Conservation (phyloP, 1,140 invertebrate species). For the Elysia chlorotica region DNA sequence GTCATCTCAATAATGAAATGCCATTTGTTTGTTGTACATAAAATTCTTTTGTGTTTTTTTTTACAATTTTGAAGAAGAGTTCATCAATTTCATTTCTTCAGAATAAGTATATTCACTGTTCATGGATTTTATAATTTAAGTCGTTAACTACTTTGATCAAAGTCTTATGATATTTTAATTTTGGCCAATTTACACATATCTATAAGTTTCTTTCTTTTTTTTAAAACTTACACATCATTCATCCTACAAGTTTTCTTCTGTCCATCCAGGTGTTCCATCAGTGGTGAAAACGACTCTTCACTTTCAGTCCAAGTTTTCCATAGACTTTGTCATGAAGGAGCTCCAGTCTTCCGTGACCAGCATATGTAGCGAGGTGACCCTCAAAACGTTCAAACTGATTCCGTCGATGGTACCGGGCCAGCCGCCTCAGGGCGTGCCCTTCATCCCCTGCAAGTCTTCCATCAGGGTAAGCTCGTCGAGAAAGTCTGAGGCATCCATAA, state of each 20-base stretch:
- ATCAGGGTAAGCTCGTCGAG: constrained; percentile 34
- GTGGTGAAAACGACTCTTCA: constrained; percentile 38
- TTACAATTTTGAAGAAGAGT: background rate
- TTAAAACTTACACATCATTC: background rate
- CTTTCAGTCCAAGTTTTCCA: constrained; percentile 43
- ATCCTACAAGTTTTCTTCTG: background rate
- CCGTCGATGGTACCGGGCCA: constrained; percentile 33
- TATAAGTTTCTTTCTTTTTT: background rate
- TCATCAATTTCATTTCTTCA: background rate
- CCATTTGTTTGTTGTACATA: no score
- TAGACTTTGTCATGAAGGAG: constrained; percentile 66
- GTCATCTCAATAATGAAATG: no score
- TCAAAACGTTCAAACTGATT: constrained; percentile 53
- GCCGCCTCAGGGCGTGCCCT: constrained; percentile 63
- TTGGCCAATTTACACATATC: no score
- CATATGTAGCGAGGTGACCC: constrained; percentile 43
- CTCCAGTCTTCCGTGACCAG: constrained; percentile 62
- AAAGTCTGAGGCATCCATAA: no score
- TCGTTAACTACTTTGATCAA: background rate
- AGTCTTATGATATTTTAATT: no score
- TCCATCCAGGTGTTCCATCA: constrained; percentile 44
- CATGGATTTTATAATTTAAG: background rate
- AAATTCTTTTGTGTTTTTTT: no score
- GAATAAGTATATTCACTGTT: no score
- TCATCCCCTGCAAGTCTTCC: constrained; percentile 58